Conservation (phyloP, 2,113 vertebrate species). For the Amia ocellicauda region DNA sequence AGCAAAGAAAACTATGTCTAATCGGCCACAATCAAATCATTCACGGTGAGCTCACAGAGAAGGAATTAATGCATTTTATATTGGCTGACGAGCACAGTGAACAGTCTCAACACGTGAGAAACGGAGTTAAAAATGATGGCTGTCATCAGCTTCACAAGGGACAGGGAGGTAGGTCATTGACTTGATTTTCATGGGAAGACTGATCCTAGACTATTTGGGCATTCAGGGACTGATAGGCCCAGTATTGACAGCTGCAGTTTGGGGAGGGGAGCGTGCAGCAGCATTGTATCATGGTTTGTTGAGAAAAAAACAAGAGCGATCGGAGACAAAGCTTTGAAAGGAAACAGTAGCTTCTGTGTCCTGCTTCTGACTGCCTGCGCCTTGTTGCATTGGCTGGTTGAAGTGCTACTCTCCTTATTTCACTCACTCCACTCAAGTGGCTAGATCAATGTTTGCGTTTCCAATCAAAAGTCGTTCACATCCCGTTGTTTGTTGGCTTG, state of each 20-base stretch:
- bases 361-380: constrained; percentile 60
- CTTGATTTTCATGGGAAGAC: constrained; percentile 97
- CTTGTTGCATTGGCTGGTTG: constrained; percentile 58
- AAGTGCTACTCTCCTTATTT: constrained; percentile 65
- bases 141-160: constrained; percentile 71
- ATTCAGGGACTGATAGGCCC: constrained; percentile 67
- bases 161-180: constrained; percentile 79
- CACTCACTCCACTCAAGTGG: constrained; percentile 57
- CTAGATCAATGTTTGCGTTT: constrained; percentile 50
- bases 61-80: constrained; percentile 86
- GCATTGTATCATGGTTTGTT: constrained; percentile 73
- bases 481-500: too few species aligned
- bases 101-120: constrained; percentile 77
- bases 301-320: constrained; percentile 78
- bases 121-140: constrained; percentile 77
- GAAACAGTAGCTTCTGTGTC: constrained; percentile 89
- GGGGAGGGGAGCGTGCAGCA: constrained; percentile 63
- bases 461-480: too few species aligned
- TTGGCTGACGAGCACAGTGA: constrained; percentile 70
- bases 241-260: constrained; percentile 71
- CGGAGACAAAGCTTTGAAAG: constrained; percentile 79
- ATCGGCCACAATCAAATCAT: constrained; percentile 85
- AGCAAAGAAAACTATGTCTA: constrained; percentile 75
- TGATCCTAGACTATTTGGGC: constrained; percentile 66
- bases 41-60: constrained; percentile 76